These are phyloP conservation scores for Cephus sareptanus DNA, from an alignment of 2,888 invertebrate species.

Conservation along the genomic window DNA sequence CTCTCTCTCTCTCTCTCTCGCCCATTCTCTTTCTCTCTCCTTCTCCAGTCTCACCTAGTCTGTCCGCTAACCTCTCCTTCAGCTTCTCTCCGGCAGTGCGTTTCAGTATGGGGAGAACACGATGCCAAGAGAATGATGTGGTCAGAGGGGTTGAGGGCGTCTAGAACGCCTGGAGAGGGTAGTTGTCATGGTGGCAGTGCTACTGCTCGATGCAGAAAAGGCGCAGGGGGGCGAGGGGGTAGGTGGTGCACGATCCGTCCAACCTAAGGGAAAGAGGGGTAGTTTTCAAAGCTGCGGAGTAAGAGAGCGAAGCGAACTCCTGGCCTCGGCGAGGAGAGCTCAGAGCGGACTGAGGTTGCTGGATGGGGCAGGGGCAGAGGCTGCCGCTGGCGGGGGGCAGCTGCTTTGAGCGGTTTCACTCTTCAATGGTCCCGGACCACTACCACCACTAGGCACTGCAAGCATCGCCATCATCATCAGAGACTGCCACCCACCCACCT, in stretches of 20 bases:
- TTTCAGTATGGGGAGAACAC: not conserved
- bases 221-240: conserved; percentile 3
- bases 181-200: not conserved
- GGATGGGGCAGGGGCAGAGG: conserved; percentile 13
- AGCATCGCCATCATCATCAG: not conserved
- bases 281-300: conserved; percentile 48
- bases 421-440: conserved; percentile 61
- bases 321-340: conserved; percentile 10
- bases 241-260: conserved; percentile 31
- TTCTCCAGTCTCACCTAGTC: not conserved
- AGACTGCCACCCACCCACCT: conserved; percentile 11
- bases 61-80: not conserved
- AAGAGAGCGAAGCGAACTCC: conserved; percentile 21
- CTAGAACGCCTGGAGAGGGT: not conserved
- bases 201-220: not conserved
- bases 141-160: not conserved
- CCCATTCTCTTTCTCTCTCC: not conserved
- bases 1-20: conserved; percentile 6
- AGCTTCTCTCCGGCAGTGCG: not conserved
- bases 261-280: conserved; percentile 37
- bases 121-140: not conserved
- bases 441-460: conserved; percentile 7
- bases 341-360: not conserved
- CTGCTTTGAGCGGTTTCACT: conserved; percentile 66
- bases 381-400: conserved; percentile 49